These are phyloP conservation scores for Prunella strophiata DNA, from an alignment of 2,797 vertebrate genomes.

Conservation along the genomic window DNA sequence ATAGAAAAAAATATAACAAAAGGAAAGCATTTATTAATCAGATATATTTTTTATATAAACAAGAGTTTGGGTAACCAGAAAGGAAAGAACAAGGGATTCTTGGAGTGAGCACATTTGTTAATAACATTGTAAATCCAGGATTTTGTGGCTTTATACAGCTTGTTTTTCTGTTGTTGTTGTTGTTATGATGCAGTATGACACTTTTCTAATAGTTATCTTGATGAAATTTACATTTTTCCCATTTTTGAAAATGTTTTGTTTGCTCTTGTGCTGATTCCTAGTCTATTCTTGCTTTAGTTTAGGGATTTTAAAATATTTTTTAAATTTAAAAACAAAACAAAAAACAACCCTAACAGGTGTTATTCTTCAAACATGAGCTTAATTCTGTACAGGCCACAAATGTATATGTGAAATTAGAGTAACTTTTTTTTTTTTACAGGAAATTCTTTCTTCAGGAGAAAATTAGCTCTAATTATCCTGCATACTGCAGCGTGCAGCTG, in stretches of 20 bases:
- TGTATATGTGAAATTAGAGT: not conserved
- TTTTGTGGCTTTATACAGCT: constrained; percentile 8
- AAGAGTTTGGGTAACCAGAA: constrained; percentile 60
- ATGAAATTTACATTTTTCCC: not conserved
- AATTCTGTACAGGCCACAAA: constrained; percentile 23
- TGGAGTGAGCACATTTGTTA: constrained; percentile 23
- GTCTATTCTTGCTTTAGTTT: not conserved
- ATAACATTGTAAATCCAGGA: constrained; percentile 16
- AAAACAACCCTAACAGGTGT: not conserved
- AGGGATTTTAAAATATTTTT: not conserved
- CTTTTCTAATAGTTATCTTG: not conserved
- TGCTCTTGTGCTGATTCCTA: not conserved
- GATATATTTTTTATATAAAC: constrained; percentile 80
- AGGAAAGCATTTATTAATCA: constrained; percentile 71
- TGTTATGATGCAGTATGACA: not conserved
- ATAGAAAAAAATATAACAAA: constrained; percentile 59
- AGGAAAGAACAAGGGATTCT: constrained; percentile 32
- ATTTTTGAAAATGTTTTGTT: constrained; percentile 3
- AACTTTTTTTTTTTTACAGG: constrained; percentile 3
- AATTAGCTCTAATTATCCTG: not conserved
- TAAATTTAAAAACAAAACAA: not conserved
- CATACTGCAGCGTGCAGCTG: not conserved
- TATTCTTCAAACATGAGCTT: not conserved
- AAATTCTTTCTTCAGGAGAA: constrained; percentile 6
- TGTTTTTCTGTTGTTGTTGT: not conserved